A percentile compares a stretch with the other conserved stretches of the same genome.
These are phyloP conservation scores for Gymnoscopelus braueri DNA, from an alignment of 2,797 vertebrate species.

Conservation along the genomic window DNA sequence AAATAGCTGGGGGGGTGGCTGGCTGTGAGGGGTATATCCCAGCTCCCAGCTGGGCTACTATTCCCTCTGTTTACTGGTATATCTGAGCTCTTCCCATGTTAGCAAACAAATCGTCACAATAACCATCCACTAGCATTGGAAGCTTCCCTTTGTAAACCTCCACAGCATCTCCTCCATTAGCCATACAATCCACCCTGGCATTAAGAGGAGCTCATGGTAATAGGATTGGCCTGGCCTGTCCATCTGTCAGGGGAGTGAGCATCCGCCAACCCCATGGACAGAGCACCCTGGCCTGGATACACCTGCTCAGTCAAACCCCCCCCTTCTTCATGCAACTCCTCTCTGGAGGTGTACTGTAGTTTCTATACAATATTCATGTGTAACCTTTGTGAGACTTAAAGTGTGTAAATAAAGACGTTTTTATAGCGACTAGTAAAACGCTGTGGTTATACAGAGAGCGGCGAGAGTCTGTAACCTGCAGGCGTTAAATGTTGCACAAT, in stretches of 20 bases:
- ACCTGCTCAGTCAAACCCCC: constrained; percentile 64
- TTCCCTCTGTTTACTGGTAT: constrained; percentile 25
- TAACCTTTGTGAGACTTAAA: constrained; percentile 42
- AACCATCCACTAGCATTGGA: constrained; percentile 44
- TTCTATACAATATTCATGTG: constrained; percentile 31
- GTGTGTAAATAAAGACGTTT: constrained; percentile 47
- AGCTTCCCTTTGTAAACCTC: constrained; percentile 55
- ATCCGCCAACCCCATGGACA: constrained; percentile 60
- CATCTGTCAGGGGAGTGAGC: constrained; percentile 76
- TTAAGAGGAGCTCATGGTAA: constrained; percentile 76
- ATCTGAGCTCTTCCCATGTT: constrained; percentile 43
- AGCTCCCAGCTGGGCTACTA: constrained; percentile 22
- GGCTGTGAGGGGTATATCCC: too few relatives aligned
- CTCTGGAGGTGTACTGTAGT: constrained; percentile 36
- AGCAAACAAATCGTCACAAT: constrained; percentile 61
- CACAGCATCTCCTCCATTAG: constrained; percentile 50
- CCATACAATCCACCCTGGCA: constrained; percentile 67
- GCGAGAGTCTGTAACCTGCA: constrained; percentile 37
- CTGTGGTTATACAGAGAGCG: constrained; percentile 17
- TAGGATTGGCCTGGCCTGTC: constrained; percentile 78
- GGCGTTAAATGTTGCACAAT: constrained; percentile 53
- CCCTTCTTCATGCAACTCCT: constrained; percentile 30
- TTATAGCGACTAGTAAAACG: constrained; percentile 32
- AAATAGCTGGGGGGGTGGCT: too few relatives aligned
- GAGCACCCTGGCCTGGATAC: constrained; percentile 60